These are phyloP conservation scores for Hemiscyllium ocellatum DNA, from an alignment of 2,113 vertebrate species.

Conservation along the genomic window DNA sequence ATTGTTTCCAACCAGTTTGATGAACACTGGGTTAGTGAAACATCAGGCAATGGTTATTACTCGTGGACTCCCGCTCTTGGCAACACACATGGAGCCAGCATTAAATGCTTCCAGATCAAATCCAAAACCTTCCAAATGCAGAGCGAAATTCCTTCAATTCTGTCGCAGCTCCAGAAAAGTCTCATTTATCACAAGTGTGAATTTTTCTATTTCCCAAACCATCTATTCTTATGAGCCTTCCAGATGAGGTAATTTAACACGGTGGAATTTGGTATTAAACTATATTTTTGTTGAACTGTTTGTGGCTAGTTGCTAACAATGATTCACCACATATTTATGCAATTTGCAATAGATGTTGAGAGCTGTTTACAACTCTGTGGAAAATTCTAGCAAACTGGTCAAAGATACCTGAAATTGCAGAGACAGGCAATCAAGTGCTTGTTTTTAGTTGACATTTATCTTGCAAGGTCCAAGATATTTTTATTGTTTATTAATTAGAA, in stretches of 20 bases:
- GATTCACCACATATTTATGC: not conserved
- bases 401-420: not conserved
- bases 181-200: not conserved
- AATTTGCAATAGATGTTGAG: not conserved
- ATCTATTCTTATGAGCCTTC: not conserved
- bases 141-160: not conserved
- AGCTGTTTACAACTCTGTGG: not conserved
- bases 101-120: not conserved
- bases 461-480: not conserved
- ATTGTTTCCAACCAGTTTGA: not conserved
- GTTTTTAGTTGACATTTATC: not conserved
- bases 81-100: not conserved
- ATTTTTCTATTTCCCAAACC: not conserved
- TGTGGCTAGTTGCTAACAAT: not conserved
- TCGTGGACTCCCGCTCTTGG: not conserved
- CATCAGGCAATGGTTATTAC: not conserved
- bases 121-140: not conserved
- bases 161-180: not conserved
- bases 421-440: not conserved
- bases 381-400: not conserved
- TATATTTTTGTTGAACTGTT: not conserved
- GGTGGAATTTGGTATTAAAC: not conserved
- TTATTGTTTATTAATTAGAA: not conserved
- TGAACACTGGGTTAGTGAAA: not conserved
- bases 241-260: not conserved